Conservation (phyloP, 1,140 invertebrate genomes). For the Eufriesea mexicana region DNA sequence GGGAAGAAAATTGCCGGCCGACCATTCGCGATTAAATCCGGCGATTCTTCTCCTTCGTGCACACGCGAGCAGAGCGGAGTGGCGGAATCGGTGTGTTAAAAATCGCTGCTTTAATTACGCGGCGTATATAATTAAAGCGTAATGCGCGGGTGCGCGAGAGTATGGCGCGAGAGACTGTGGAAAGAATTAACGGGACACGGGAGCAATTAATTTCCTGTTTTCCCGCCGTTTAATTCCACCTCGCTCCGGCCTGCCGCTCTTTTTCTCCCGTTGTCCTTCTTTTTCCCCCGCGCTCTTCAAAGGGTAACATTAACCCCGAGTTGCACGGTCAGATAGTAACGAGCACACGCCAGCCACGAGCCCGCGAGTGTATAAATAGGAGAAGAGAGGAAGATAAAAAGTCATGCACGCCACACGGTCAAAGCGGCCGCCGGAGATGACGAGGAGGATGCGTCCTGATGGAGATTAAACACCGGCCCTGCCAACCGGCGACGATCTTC, state of each 20-base stretch:
- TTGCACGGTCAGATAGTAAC: conserved; percentile 37
- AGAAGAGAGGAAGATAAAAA: conserved; percentile 54
- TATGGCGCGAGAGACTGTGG: not conserved
- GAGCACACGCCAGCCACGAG: conserved; percentile 18
- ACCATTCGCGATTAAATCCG: not conserved
- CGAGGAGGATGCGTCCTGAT: conserved; percentile 18
- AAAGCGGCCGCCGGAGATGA: conserved; percentile 20
- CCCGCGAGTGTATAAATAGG: conserved; percentile 55
- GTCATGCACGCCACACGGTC: conserved; percentile 26
- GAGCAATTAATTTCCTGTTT: conserved; percentile 55
- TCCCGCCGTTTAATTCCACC: conserved; percentile 11
- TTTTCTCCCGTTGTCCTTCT: not conserved
- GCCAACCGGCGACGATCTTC: not conserved
- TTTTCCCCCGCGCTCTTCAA: conserved; percentile 19
- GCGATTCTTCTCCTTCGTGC: not conserved
- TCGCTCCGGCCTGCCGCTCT: not conserved
- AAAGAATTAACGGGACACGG: conserved; percentile 25
- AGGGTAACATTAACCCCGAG: conserved; percentile 40
- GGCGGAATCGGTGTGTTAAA: not conserved
- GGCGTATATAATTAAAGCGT: conserved; percentile 7
- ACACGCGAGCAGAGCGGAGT: too few species aligned
- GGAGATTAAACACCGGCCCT: conserved; percentile 21
- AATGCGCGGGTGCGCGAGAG: not conserved
- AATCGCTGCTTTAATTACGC: not conserved
- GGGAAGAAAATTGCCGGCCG: too few species aligned